phyloP scores from a whole-genome alignment of 92 coral and sea anemone genomes.

The Actinernus sp. region DNA sequence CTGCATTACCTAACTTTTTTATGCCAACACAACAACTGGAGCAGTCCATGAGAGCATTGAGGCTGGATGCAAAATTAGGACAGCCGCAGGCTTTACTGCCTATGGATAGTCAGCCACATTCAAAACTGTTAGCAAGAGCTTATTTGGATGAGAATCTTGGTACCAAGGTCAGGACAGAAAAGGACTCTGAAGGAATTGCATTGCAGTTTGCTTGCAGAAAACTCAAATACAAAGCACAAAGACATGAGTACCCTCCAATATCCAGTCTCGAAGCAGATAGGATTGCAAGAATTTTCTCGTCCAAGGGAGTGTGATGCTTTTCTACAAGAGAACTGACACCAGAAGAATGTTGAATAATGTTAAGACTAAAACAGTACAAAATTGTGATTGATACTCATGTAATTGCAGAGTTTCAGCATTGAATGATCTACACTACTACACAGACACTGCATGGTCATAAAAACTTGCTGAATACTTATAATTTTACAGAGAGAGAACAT shows the following conservation, averaged over 20 bases:
- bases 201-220: conserved; percentile 69
- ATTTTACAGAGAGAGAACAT: no score
- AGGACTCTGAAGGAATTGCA: conserved; percentile 15
- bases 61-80: conserved; percentile 64
- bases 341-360: no score
- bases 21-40: conserved; percentile 92
- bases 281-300: conserved; percentile 90
- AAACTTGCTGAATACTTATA: no score
- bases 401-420: no score
- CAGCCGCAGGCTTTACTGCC: background rate
- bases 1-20: conserved; percentile 81
- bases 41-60: conserved; percentile 88
- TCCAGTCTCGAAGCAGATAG: conserved; percentile 84
- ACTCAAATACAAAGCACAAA: conserved; percentile 52
- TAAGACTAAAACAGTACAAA: no score
- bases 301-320: conserved; percentile 22
- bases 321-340: no score
- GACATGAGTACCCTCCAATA: conserved; percentile 68
- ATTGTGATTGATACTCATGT: no score
- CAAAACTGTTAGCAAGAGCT: conserved; percentile 69
- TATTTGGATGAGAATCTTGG: background rate
- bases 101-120: conserved; percentile 11
- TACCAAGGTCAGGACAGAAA: background rate
- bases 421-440: no score
- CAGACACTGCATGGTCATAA: no score